A percentile compares a stretch with the other conserved stretches of the same genome.
Conservation (phyloP, 2,888 invertebrate genomes). For the Malthinus flaveolus region DNA sequence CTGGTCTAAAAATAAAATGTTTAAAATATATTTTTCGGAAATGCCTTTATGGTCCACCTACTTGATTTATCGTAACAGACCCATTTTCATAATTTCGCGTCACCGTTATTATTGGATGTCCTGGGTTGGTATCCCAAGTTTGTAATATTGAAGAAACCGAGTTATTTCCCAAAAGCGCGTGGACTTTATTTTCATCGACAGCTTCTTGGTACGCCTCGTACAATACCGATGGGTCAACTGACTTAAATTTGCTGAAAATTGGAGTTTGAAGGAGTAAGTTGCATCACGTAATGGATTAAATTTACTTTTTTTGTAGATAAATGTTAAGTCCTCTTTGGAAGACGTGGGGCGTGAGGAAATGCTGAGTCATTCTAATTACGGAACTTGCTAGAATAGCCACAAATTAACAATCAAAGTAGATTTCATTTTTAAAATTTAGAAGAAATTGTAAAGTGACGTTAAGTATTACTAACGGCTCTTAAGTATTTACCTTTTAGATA, state of each 20-base stretch:
- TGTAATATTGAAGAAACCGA: slow-evolving; percentile 15
- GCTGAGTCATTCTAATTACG: slow-evolving; percentile 51
- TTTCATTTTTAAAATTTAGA: neutral
- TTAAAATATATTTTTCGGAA: neutral
- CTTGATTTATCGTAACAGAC: slow-evolving; percentile 13
- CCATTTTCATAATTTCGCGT: slow-evolving; percentile 20
- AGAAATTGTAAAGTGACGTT: neutral
- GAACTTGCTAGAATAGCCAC: slow-evolving; percentile 59
- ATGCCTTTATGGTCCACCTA: neutral
- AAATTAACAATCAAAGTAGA: neutral
- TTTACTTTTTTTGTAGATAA: slow-evolving; percentile 26
- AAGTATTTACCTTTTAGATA: slow-evolving; percentile 23
- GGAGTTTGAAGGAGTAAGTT: neutral
- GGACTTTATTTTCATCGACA: slow-evolving; percentile 5
- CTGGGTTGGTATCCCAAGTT: slow-evolving; percentile 20
- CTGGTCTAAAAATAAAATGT: neutral
- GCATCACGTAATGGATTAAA: neutral
- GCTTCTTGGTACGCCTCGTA: slow-evolving; percentile 17
- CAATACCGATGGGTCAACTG: slow-evolving; percentile 11
- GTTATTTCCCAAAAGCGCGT: slow-evolving; percentile 7
- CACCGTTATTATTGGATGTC: slow-evolving; percentile 20
- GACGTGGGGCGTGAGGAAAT: slow-evolving; percentile 23
- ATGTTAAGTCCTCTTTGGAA: slow-evolving; percentile 24
- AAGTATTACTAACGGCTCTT: too few species aligned
- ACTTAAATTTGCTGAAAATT: slow-evolving; percentile 13